Percentiles rank a stretch among this genome's conserved stretches.
Evolutionary conservation across 2,113 vertebrate genomes (phyloP).

Genomic region (Echinops telfairi): DNA sequence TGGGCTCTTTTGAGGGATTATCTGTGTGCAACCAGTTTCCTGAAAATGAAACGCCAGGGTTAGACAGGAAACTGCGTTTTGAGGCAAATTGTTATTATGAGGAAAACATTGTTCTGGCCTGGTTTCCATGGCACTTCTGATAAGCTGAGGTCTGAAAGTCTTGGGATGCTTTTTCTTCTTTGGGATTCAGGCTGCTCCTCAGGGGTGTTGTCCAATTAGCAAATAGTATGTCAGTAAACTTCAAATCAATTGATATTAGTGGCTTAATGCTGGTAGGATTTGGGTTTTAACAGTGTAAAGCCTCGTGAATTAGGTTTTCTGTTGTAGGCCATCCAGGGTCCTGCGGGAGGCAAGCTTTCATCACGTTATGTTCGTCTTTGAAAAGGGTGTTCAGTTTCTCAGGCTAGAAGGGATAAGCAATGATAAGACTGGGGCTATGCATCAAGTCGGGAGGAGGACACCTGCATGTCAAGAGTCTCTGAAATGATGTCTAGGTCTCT

Average conservation of each 20-base stretch:
- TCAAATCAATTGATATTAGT: neutral
- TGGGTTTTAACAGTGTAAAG: neutral
- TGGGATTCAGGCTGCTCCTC: neutral
- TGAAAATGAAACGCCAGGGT: neutral
- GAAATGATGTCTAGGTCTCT: fast-evolving
- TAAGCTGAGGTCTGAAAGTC: neutral
- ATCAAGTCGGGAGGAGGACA: neutral
- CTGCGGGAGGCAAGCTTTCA: neutral
- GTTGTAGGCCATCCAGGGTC: neutral
- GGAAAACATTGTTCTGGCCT: neutral
- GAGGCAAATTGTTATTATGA: neutral
- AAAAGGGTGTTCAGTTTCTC: neutral
- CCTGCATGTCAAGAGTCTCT: neutral
- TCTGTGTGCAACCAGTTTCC: neutral
- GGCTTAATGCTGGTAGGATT: neutral
- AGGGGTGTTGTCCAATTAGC: neutral
- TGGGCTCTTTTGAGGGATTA: neutral
- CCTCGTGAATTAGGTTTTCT: neutral
- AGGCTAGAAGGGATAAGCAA: neutral
- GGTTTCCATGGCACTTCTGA: neutral
- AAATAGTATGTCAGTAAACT: neutral
- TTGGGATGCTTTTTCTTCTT: neutral
- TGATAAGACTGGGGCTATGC: fast-evolving
- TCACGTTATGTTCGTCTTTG: neutral
- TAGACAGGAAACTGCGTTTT: neutral